These are phyloP conservation scores for Stratiomys singularior DNA, from an alignment of 2,888 invertebrate genomes.

Conservation along the genomic window DNA sequence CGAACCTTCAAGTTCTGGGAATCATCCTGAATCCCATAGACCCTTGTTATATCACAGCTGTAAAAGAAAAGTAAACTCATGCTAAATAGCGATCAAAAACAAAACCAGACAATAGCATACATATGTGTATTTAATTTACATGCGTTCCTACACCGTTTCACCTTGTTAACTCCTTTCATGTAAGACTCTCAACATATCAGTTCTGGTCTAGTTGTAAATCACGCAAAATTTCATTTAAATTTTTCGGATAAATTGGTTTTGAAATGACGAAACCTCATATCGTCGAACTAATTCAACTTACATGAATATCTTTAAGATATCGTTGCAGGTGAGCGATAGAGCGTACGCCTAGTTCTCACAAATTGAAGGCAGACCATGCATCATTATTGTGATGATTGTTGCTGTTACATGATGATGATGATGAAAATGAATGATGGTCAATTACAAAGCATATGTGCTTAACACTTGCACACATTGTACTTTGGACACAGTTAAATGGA, in stretches of 20 bases:
- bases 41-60: no score
- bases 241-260: background rate
- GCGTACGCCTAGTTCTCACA: background rate
- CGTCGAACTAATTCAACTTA: background rate
- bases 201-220: background rate
- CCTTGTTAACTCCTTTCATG: no score
- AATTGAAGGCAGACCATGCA: background rate
- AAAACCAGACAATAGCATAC: no score
- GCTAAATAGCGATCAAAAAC: no score
- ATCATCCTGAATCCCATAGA: no score
- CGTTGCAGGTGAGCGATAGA: conserved; percentile 22
- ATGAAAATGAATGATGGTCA: background rate
- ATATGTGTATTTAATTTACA: no score
- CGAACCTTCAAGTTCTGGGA: no score
- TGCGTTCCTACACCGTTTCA: no score
- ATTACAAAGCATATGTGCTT: conserved; percentile 5
- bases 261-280: background rate
- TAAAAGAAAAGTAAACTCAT: no score
- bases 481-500: background rate
- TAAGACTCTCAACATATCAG: background rate
- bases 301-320: background rate
- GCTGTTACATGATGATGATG: background rate
- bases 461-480: background rate
- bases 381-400: background rate
- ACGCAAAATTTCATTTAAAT: background rate